A percentile compares a stretch with the other conserved stretches of the same genome.
Conservation (phyloP, 2,113 vertebrate genomes). For the Macrotis lagotis region DNA sequence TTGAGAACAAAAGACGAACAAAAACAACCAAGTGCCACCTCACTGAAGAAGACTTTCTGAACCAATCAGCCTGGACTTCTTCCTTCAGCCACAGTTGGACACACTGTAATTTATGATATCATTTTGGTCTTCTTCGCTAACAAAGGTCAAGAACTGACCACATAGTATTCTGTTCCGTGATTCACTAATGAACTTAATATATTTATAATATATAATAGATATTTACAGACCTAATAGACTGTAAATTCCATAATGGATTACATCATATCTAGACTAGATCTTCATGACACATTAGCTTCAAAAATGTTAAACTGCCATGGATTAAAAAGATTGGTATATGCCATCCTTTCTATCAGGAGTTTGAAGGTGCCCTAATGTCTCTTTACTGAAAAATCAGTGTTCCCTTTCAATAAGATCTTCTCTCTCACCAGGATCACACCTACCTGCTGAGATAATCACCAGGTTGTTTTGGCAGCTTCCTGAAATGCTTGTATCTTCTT, state of each 20-base stretch:
- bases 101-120: no score
- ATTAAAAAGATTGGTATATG: neutral
- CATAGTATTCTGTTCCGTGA: neutral
- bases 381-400: neutral
- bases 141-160: no score
- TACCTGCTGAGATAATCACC: conserved; percentile 46
- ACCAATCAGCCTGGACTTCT: neutral
- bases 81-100: no score
- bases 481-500: conserved; percentile 8
- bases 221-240: neutral
- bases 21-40: neutral
- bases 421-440: neutral
- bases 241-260: neutral
- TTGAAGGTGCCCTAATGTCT: neutral
- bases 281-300: neutral
- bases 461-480: conserved; percentile 32
- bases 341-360: neutral
- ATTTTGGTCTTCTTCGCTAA: no score
- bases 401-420: neutral
- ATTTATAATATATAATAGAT: neutral
- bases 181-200: neutral
- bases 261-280: neutral
- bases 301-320: neutral
- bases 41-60: neutral
- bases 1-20: neutral